phyloP scores from a whole-genome alignment of 2,797 vertebrate species.

The Lepus townsendii region DNA sequence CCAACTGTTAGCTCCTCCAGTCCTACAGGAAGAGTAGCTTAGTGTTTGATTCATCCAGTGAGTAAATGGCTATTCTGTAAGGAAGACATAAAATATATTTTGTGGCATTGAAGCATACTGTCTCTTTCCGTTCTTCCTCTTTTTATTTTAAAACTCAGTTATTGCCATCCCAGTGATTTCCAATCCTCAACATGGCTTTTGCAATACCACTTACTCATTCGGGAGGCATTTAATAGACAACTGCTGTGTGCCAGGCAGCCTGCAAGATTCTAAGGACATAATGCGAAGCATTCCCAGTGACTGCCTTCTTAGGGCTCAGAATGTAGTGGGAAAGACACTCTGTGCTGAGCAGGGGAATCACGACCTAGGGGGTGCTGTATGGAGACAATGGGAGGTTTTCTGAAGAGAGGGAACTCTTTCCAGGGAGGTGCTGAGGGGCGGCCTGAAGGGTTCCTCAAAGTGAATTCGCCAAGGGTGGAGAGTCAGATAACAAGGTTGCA shows the following conservation, averaged over 20 bases:
- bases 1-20: neutral
- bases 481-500: neutral
- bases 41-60: neutral
- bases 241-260: neutral
- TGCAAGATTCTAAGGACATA: neutral
- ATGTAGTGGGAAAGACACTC: neutral
- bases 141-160: neutral
- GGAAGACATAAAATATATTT: conserved; percentile 19
- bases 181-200: neutral
- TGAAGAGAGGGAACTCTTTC: neutral
- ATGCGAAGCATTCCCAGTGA: neutral
- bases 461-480: neutral
- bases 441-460: neutral
- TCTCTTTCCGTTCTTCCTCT: neutral
- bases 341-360: neutral
- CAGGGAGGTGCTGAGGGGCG: neutral
- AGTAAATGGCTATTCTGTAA: neutral
- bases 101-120: neutral
- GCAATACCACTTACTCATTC: neutral
- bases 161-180: neutral
- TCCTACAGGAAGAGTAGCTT: neutral
- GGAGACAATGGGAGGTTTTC: neutral
- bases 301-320: neutral
- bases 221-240: neutral
- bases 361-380: neutral